Conservation (phyloP, 2,888 invertebrate species). For the Polydrusus cervinus region DNA sequence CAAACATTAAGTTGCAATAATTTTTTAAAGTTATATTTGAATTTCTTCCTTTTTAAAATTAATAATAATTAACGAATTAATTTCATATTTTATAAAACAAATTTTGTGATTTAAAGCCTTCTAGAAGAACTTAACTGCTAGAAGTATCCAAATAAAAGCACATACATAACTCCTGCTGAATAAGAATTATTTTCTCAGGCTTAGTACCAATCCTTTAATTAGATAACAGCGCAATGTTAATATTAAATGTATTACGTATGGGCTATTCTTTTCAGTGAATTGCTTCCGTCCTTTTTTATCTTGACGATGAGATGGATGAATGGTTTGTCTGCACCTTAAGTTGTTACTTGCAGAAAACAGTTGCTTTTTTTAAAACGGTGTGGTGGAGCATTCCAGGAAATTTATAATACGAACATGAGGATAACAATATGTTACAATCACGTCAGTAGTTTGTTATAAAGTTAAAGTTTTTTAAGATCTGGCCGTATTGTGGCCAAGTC, state of each 20-base stretch:
- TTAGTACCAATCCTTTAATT: constrained; percentile 35
- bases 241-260: constrained; percentile 33
- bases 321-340: constrained; percentile 30
- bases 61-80: no score
- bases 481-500: no score
- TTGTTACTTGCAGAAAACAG: constrained; percentile 14
- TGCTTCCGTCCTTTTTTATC: constrained; percentile 36
- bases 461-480: no score
- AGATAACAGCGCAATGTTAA: constrained; percentile 42
- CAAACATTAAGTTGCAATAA: no score
- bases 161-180: constrained; percentile 31
- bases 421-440: background rate
- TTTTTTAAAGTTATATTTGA: no score
- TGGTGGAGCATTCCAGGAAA: background rate
- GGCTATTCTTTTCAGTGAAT: constrained; percentile 36
- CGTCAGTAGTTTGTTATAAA: no score
- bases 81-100: background rate
- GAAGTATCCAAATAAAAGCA: constrained; percentile 25
- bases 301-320: constrained; percentile 24
- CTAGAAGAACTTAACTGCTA: constrained; percentile 13
- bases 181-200: constrained; percentile 23
- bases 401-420: background rate
- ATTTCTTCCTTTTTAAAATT: no score
- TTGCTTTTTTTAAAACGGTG: constrained; percentile 9
- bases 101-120: background rate